phyloP scores from a whole-genome alignment of 2,113 vertebrate genomes.

The Nothobranchius kuhntae region DNA sequence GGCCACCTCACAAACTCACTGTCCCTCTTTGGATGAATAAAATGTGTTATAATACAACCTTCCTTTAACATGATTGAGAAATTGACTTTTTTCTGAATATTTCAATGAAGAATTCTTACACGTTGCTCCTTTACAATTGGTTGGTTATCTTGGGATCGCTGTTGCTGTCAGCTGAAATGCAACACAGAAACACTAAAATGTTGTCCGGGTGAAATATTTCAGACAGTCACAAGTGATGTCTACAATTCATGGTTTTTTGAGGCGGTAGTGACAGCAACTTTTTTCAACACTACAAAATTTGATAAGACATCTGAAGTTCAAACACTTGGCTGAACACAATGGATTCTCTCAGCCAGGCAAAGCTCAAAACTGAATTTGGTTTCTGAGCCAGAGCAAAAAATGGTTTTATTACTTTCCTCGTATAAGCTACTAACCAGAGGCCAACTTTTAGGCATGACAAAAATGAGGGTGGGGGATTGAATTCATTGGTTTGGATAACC shows the following conservation, averaged over 20 bases:
- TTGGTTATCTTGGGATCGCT: neutral
- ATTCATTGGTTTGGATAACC: neutral
- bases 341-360: neutral
- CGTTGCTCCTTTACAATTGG: neutral
- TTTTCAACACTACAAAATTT: neutral
- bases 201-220: neutral
- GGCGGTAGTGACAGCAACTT: neutral
- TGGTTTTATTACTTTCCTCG: neutral
- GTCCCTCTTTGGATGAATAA: too few species aligned
- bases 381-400: neutral
- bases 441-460: neutral
- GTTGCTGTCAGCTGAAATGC: neutral
- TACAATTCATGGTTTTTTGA: neutral
- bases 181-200: neutral
- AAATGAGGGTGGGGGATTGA: neutral
- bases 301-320: slow-evolving; percentile 1
- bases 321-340: neutral
- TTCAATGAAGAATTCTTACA: too few species aligned
- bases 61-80: too few species aligned
- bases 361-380: neutral
- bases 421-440: neutral
- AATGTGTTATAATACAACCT: too few species aligned
- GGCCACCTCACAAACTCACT: too few species aligned
- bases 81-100: too few species aligned
- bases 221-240: neutral